Evolutionary conservation across 1,140 invertebrate species (phyloP), one percentile per base, ranked within the genome.

Genomic region (Phortica variegata): DNA sequence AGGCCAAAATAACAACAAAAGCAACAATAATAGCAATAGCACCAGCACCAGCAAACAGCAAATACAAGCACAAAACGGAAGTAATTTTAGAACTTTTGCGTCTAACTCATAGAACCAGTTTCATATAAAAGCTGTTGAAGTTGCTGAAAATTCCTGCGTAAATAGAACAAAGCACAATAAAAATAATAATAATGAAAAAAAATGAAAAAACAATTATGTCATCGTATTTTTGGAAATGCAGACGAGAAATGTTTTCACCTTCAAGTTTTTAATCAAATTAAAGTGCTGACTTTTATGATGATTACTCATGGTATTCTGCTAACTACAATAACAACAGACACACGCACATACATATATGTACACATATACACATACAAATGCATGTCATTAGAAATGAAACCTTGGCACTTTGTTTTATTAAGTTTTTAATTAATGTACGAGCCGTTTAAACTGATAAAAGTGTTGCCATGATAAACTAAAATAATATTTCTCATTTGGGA

Each of bases 351-450:
- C 3, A 34, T 12, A 21, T 0, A 15, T 36, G 2, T 15, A 46
- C 16, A 32, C 15, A 54, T 36, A 49, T 44, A 38, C 46, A 56
- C 39, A 45, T 48, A 50, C 54, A 47, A 43, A 47, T 46, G 50
- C 47, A 36, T 53, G 32, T 44, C 23, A 47, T 55, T 49, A 26
- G 10, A 26, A 6, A 26, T 26, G 10, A 6, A 26, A 6, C 10
- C 10, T 26, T 26, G 23, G 23, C 23, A 26, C 23, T 60, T 59
- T 54, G 52, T 66, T 68, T 66, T 68, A 66, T 68, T 68, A 68
- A 68, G 63, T 68, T 68, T 68, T 68, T 68, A 68, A 68, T 68
- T 68, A 68, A 68, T 68, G 63, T 68, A 68, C 62, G 63, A 68
- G 63, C 63, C 63, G 63, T 68, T 68, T 63, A 68, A 68, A 68